These are phyloP conservation scores for Barypeithes pellucidus DNA, from an alignment of 2,888 invertebrate species.

Conservation along the genomic window DNA sequence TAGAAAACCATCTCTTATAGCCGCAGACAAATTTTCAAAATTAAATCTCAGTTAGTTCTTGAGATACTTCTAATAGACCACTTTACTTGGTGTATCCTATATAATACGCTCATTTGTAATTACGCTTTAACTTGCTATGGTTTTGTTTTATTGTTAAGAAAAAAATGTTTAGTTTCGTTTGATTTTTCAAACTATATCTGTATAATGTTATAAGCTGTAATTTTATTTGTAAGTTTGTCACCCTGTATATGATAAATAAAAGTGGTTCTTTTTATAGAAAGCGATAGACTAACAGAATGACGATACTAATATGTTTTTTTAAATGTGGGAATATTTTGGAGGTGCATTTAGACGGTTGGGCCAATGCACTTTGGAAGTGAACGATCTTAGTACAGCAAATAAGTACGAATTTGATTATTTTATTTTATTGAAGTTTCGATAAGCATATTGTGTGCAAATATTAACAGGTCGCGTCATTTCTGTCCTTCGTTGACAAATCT, in stretches of 20 bases:
- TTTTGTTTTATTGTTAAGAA: no score
- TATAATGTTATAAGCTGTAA: no score
- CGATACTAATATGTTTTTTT: constrained; percentile 55
- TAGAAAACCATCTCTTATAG: no score
- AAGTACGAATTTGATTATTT: constrained; percentile 61
- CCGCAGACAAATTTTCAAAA: no score
- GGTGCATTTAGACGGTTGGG: constrained; percentile 54
- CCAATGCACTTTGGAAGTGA: constrained; percentile 50
- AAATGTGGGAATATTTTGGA: constrained; percentile 55
- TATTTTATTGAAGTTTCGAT: constrained; percentile 50
- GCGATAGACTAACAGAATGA: constrained; percentile 55
- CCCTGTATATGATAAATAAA: constrained; percentile 35
- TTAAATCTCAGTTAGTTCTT: no score
- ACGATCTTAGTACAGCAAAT: constrained; percentile 58
- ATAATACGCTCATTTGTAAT: no score
- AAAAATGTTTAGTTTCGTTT: no score
- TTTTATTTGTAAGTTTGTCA: constrained; percentile 41
- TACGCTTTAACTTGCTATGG: no score
- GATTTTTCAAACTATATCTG: no score
- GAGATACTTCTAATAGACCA: no score
- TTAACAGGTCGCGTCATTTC: constrained; percentile 45
- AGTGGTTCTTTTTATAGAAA: constrained; percentile 52
- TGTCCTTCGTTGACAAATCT: constrained; percentile 10
- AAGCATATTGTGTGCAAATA: constrained; percentile 56
- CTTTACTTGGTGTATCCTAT: no score